Base-by-base conservation (phyloP, 2,113 vertebrate genomes). In the Poecile atricapillus region DNA sequence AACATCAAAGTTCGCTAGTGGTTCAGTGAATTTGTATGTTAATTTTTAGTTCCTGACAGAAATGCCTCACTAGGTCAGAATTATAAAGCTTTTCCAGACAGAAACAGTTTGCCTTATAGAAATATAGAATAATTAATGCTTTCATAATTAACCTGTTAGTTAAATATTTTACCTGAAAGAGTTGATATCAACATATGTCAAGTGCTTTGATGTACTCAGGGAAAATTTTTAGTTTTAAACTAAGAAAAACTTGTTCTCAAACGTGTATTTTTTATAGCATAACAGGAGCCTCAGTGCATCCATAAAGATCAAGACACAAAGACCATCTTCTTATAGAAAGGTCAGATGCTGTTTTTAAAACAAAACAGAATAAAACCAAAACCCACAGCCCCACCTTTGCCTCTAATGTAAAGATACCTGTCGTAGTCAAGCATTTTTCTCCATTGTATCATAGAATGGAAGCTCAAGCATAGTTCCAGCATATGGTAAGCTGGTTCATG, bases 1-100 rank as follows among this genome's bases (percentile, higher is more conserved):
- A 94, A 90, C 89, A 91, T 95, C 87, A 94, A 89, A 96, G 89
- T 95, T 94, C 12, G 3, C 28, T 56, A 44, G 55, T 44, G 70
- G 33, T 94, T 95, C 55, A 44, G 46, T 87, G 92, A 87, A 90
- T 90, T 50, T 25, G 8, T 55, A 52, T 80, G 63, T 83, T 94
- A 95, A 83, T 83, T 90, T 91, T 80, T 80, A 59, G 33, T 59
- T 70, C 35, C 63, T 95, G 82, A 90, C 55, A 93, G 58, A 90
- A 95, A 88, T 83, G 33, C 82, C 50, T 95, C 71, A 47, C 43
- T 88, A 74, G 50, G 67, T 95, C 78, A 93, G 55, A 85, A 92
- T 77, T 85, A 76, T 85, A 67, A 91, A 95, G 33, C 17, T 87
- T 89, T 94, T 84, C 31, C 35, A 68, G 46, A 63, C 83, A 56